phyloP scores from a whole-genome alignment of 2,888 invertebrate species.

The Epinotia demarniana region DNA sequence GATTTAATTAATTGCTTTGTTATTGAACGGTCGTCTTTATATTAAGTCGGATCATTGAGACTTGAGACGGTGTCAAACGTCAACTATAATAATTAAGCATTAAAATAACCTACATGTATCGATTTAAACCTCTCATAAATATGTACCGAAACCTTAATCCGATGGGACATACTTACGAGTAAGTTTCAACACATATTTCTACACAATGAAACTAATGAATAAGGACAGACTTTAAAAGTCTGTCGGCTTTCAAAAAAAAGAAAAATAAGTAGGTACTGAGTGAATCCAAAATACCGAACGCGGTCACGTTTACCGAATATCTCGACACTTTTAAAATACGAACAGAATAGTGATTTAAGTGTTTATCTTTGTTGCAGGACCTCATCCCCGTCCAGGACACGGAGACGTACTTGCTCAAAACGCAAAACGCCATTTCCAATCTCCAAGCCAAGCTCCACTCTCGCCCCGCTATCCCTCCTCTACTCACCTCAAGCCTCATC shows the following conservation, averaged over 20 bases:
- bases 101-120: too few relatives aligned
- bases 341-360: background rate
- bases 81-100: too few relatives aligned
- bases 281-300: background rate
- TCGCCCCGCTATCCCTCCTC: conserved; percentile 64
- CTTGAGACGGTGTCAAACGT: too few relatives aligned
- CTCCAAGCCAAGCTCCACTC: conserved; percentile 84
- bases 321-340: background rate
- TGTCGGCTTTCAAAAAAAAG: background rate
- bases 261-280: too few relatives aligned
- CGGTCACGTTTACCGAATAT: background rate
- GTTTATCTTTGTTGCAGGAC: conserved; percentile 72
- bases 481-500: conserved; percentile 75
- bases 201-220: too few relatives aligned
- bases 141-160: too few relatives aligned
- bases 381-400: conserved; percentile 81
- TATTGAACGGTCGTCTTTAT: too few relatives aligned
- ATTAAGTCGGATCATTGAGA: too few relatives aligned
- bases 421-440: conserved; percentile 86
- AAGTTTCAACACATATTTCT: too few relatives aligned
- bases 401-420: conserved; percentile 84
- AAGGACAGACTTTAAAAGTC: background rate
- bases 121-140: too few relatives aligned
- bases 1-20: too few relatives aligned
- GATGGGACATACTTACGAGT: too few relatives aligned